Evolutionary conservation across 2,888 invertebrate species (phyloP).

Genomic region (Mamestra brassicae): DNA sequence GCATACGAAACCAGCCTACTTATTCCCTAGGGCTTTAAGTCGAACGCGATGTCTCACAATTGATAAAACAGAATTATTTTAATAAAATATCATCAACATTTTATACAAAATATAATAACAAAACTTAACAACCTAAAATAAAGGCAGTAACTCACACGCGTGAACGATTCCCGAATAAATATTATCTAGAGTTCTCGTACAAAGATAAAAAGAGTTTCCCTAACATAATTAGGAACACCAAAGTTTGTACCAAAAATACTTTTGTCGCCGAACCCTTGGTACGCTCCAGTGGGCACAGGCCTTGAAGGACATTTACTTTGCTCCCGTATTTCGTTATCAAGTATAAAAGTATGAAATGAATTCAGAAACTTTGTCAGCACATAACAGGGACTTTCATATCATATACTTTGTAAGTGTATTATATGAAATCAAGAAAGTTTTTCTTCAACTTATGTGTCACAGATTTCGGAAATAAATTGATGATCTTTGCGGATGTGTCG

Average conservation of each 20-base stretch:
- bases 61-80: slow-evolving; percentile 8
- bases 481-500: slow-evolving; percentile 1
- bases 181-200: slow-evolving; percentile 31
- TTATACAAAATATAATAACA: neutral
- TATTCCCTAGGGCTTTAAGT: neutral
- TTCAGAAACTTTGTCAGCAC: slow-evolving; percentile 65
- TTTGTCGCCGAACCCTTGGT: slow-evolving; percentile 35
- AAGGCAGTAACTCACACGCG: slow-evolving; percentile 31
- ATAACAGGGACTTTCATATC: slow-evolving; percentile 42
- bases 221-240: slow-evolving; percentile 54
- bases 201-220: slow-evolving; percentile 50
- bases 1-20: neutral
- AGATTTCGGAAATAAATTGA: slow-evolving; percentile 25
- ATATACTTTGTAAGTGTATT: slow-evolving; percentile 53
- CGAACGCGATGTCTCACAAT: neutral
- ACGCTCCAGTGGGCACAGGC: slow-evolving; percentile 49
- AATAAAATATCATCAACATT: neutral
- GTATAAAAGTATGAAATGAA: slow-evolving; percentile 61
- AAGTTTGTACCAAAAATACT: slow-evolving; percentile 51
- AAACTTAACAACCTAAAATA: slow-evolving; percentile 24
- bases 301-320: slow-evolving; percentile 46
- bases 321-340: slow-evolving; percentile 58
- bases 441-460: slow-evolving; percentile 35
- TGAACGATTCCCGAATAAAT: slow-evolving; percentile 43
- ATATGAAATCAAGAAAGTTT: slow-evolving; percentile 59